Conservation (phyloP, 2,888 invertebrate species). For the Trissolcus brochymenae region DNA sequence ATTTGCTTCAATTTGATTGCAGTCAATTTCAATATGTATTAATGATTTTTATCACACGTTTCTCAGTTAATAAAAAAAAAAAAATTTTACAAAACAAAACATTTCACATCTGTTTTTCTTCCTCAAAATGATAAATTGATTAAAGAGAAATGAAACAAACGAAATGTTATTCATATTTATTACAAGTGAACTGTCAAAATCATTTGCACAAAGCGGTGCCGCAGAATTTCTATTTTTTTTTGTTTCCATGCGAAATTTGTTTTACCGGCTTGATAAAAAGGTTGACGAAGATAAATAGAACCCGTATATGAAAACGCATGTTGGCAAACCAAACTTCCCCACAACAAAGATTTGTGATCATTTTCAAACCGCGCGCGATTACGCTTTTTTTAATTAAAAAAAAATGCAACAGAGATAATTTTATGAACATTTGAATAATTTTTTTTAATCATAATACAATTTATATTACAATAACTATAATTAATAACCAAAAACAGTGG, state of each 20-base stretch:
- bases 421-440: too few species aligned
- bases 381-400: neutral
- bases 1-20: too few species aligned
- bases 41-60: too few species aligned
- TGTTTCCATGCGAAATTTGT: constrained; percentile 22
- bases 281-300: constrained; percentile 49
- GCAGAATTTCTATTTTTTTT: constrained; percentile 21
- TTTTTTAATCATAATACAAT: too few species aligned
- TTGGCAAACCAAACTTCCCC: constrained; percentile 30
- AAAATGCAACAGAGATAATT: too few species aligned
- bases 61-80: too few species aligned
- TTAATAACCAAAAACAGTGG: too few species aligned
- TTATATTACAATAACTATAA: too few species aligned
- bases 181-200: constrained; percentile 33
- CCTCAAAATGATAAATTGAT: too few species aligned
- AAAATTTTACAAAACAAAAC: too few species aligned
- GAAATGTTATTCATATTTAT: constrained; percentile 27
- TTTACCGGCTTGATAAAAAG: constrained; percentile 37
- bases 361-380: constrained; percentile 38
- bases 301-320: constrained; percentile 47
- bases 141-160: neutral
- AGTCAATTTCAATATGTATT: too few species aligned
- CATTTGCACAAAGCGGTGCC: constrained; percentile 19
- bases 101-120: too few species aligned
- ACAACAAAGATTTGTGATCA: constrained; percentile 47